Percentiles rank a stretch among this genome's conserved stretches.
phyloP scores from a whole-genome alignment of 2,888 invertebrate genomes.

The Meliscaeva auricollis region DNA sequence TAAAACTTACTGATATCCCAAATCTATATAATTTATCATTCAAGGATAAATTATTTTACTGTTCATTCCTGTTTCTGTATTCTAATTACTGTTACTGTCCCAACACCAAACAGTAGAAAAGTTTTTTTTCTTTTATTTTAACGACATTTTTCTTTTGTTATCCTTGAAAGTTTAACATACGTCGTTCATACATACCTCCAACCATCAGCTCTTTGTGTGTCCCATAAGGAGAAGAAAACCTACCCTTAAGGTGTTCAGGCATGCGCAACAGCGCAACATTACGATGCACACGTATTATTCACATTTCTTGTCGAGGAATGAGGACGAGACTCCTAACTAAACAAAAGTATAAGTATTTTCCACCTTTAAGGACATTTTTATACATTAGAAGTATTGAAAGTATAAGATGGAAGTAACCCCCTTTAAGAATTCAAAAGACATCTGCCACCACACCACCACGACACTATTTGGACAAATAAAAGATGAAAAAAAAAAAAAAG shows the following conservation, averaged over 20 bases:
- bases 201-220: slow-evolving; percentile 12
- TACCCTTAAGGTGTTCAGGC: slow-evolving; percentile 70
- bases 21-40: slow-evolving; percentile 69
- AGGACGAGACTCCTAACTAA: slow-evolving; percentile 1
- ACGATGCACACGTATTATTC: slow-evolving; percentile 50
- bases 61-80: slow-evolving; percentile 27
- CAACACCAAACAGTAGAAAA: slow-evolving; percentile 46
- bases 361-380: slow-evolving; percentile 70
- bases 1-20: slow-evolving; percentile 29
- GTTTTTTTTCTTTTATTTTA: slow-evolving; percentile 28
- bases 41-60: slow-evolving; percentile 21
- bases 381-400: slow-evolving; percentile 44
- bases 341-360: slow-evolving; percentile 18
- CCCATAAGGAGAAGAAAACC: slow-evolving; percentile 42
- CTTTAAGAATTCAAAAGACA: slow-evolving; percentile 60
- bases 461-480: slow-evolving; percentile 26
- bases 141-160: slow-evolving; percentile 59
- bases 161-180: slow-evolving; percentile 25
- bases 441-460: slow-evolving; percentile 65
- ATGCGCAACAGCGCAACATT: slow-evolving; percentile 68
- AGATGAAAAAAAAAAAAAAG: slow-evolving; percentile 24
- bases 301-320: slow-evolving; percentile 16
- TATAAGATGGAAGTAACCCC: slow-evolving; percentile 32
- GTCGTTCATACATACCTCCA: too few species aligned
- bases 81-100: slow-evolving; percentile 71